These are phyloP conservation scores for Aradophagus sp. DNA, from an alignment of 1,140 invertebrate species.

Conservation along the genomic window DNA sequence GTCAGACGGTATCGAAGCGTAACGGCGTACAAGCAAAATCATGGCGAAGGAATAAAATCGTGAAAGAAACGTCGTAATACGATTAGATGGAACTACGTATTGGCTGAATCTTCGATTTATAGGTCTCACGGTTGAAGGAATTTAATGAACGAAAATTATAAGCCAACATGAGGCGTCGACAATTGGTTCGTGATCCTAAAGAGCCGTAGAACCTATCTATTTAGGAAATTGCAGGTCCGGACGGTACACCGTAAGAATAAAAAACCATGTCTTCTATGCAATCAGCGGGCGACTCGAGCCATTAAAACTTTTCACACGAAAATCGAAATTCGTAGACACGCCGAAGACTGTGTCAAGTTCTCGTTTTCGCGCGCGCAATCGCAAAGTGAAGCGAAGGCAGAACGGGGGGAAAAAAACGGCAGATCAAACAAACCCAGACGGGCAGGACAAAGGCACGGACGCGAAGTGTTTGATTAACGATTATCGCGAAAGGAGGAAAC, in stretches of 20 bases:
- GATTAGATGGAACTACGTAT: conserved; percentile 41
- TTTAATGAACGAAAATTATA: conserved; percentile 60
- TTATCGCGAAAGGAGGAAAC: conserved; percentile 37
- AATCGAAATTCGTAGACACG: conserved; percentile 6
- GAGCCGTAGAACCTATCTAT: conserved; percentile 58
- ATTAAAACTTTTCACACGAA: conserved; percentile 54
- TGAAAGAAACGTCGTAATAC: too few species aligned
- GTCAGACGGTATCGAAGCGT: too few species aligned
- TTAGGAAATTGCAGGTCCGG: conserved; percentile 60
- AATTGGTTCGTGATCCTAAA: conserved; percentile 61
- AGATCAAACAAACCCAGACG: too few species aligned
- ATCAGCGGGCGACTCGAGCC: conserved; percentile 32
- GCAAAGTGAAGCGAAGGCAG: too few species aligned
- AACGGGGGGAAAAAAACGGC: too few species aligned
- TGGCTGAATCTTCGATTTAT: conserved; percentile 47
- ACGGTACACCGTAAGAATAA: conserved; percentile 34
- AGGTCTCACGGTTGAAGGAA: conserved; percentile 58
- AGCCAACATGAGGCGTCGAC: conserved; percentile 57
- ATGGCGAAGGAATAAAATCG: too few species aligned
- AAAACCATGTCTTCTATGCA: conserved; percentile 53
- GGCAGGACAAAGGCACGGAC: too few species aligned
- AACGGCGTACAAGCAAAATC: too few species aligned
- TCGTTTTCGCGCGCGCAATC: too few species aligned
- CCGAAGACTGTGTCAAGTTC: conserved; percentile 1
- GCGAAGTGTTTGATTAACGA: conserved; percentile 31